These are phyloP conservation scores for Muntiacus muntjak DNA, from an alignment of 2,113 vertebrate genomes.

Conservation along the genomic window DNA sequence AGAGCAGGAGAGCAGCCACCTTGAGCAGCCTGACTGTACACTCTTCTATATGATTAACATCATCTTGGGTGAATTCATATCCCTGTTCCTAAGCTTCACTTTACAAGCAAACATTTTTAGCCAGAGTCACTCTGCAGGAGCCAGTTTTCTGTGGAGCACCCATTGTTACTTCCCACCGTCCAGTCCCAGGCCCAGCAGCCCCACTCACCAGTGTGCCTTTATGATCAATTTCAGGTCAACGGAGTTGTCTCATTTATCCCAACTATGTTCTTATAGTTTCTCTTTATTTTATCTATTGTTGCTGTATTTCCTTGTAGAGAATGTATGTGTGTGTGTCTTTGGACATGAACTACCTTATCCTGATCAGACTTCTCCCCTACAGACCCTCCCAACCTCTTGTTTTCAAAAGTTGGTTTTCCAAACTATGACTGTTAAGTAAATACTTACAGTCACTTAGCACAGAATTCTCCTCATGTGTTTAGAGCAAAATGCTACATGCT, in stretches of 20 bases:
- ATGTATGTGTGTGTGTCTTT: background rate
- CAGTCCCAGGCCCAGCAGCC: background rate
- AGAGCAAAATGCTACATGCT: background rate
- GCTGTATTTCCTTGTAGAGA: background rate
- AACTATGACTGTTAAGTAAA: background rate
- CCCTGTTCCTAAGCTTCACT: background rate
- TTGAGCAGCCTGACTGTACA: background rate
- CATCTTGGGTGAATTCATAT: background rate
- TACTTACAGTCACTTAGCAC: background rate
- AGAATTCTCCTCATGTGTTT: background rate
- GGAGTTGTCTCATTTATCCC: background rate
- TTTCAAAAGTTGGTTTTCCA: background rate
- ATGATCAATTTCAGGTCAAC: background rate
- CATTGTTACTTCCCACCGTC: background rate
- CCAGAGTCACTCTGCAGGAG: background rate
- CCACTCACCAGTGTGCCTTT: background rate
- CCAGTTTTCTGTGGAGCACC: background rate
- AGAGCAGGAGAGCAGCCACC: background rate
- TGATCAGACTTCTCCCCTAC: background rate
- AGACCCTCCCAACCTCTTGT: background rate
- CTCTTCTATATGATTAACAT: background rate
- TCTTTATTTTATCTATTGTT: background rate
- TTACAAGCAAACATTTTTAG: background rate
- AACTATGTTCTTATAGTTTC: background rate
- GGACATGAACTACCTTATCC: background rate